Percentiles rank a stretch among this genome's conserved stretches.
Evolutionary conservation across 2,888 invertebrate genomes (phyloP).

Genomic region (Xestia c-nigrum): DNA sequence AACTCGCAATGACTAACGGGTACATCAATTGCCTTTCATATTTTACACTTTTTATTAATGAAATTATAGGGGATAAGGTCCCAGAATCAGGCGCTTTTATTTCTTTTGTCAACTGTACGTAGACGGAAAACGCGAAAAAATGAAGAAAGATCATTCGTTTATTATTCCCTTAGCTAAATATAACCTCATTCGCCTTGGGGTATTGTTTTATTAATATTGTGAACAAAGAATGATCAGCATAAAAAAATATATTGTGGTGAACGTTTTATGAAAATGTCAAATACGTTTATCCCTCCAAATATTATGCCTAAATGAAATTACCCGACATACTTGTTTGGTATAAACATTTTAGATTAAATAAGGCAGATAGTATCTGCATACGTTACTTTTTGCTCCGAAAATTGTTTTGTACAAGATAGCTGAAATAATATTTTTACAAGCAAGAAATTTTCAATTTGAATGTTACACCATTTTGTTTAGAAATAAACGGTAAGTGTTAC

Average conservation of each 20-base stretch:
- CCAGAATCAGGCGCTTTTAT: background rate
- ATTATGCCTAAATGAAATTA: slow-evolving; percentile 5
- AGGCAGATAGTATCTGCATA: background rate
- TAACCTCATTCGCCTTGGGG: background rate
- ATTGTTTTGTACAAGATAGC: background rate
- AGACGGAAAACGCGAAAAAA: background rate
- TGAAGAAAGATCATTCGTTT: background rate
- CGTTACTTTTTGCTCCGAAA: background rate
- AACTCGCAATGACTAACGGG: too few relatives aligned
- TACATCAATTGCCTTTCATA: too few relatives aligned
- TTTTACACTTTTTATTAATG: too few relatives aligned
- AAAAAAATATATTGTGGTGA: background rate
- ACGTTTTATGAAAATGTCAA: slow-evolving; percentile 22
- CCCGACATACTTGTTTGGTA: background rate
- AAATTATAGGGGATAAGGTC: too few relatives aligned
- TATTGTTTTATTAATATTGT: slow-evolving; percentile 22
- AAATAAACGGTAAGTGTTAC: background rate
- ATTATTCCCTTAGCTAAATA: slow-evolving; percentile 4
- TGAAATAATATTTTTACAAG: background rate
- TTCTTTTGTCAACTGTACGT: slow-evolving; percentile 1
- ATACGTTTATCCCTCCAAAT: background rate
- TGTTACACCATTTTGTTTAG: background rate
- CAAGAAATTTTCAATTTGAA: slow-evolving; percentile 10
- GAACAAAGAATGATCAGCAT: background rate
- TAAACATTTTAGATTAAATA: slow-evolving; percentile 8